Conservation (phyloP, 2,113 vertebrate genomes). For the Atherinomorus stipes region DNA sequence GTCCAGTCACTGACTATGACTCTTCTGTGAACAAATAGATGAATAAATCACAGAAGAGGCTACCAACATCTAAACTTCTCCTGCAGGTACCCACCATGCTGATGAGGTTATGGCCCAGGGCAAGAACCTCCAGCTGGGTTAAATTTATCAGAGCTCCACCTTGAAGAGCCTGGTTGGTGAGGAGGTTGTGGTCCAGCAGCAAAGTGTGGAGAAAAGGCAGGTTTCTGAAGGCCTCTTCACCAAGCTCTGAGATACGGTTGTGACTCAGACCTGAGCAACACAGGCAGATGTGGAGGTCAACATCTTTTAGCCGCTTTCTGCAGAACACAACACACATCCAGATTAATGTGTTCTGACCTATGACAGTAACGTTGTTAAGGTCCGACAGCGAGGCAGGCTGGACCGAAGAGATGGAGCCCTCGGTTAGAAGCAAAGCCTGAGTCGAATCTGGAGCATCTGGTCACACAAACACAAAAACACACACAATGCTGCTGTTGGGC, state of each 20-base stretch:
- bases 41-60: neutral
- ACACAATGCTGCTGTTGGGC: neutral
- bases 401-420: slow-evolving; percentile 79
- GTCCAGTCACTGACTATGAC: too few species aligned
- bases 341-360: slow-evolving; percentile 58
- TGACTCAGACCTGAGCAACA: slow-evolving; percentile 75
- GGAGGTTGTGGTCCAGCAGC: slow-evolving; percentile 83
- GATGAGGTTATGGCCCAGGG: slow-evolving; percentile 80
- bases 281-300: neutral
- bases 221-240: slow-evolving; percentile 75
- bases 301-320: neutral
- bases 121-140: slow-evolving; percentile 75
- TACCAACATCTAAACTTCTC: neutral
- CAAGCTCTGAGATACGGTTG: slow-evolving; percentile 78
- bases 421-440: slow-evolving; percentile 80
- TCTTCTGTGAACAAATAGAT: too few species aligned
- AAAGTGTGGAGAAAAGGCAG: slow-evolving; percentile 77
- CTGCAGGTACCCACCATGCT: slow-evolving; percentile 46
- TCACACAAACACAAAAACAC: slow-evolving; percentile 15
- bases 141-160: slow-evolving; percentile 79
- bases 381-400: slow-evolving; percentile 74
- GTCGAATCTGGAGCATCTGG: slow-evolving; percentile 75
- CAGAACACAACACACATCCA: accelerated
- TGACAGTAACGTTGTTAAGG: slow-evolving; percentile 79
- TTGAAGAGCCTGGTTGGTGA: slow-evolving; percentile 78